A percentile compares a stretch with the other conserved stretches of the same genome.
phyloP scores from a whole-genome alignment of 92 coral and sea anemone genomes.

The Palythoa heliodiscus region DNA sequence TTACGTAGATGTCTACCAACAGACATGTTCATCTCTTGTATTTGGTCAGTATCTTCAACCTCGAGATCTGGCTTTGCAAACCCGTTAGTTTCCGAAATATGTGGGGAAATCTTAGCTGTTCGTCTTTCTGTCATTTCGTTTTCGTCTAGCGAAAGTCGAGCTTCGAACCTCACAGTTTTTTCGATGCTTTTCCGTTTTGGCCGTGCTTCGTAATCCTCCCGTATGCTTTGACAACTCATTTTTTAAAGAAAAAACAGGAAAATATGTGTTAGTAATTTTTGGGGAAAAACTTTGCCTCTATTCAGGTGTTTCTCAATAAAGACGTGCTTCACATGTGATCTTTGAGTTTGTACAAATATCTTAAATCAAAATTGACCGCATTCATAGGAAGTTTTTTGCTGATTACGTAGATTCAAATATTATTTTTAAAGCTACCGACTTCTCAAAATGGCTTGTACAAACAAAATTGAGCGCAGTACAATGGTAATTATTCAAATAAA shows the following conservation, averaged over 20 bases:
- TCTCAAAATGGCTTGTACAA: constrained; percentile 35
- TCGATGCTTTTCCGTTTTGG: constrained; percentile 21
- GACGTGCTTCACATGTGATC: constrained; percentile 1
- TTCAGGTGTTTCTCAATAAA: not conserved
- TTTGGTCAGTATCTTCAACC: constrained; percentile 9
- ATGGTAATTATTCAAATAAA: constrained; percentile 16
- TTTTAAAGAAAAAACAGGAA: not conserved
- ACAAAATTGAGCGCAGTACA: constrained; percentile 8
- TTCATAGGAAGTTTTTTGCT: not conserved
- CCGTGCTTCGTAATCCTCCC: constrained; percentile 14
- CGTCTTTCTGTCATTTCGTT: constrained; percentile 37
- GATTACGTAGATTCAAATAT: constrained; percentile 25
- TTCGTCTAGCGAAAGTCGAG: constrained; percentile 5
- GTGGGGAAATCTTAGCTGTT: not conserved
- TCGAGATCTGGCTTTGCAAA: constrained; percentile 41
- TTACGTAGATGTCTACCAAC: constrained; percentile 71
- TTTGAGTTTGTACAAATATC: not conserved
- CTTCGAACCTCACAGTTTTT: constrained; percentile 35
- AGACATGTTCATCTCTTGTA: constrained; percentile 57
- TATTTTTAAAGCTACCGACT: constrained; percentile 25
- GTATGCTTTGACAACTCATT: constrained; percentile 28
- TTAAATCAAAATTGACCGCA: not conserved
- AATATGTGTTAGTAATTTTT: not conserved
- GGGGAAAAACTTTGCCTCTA: not conserved
- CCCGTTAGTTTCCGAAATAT: constrained; percentile 26